Evolutionary conservation across 2,113 vertebrate species (phyloP).

Genomic region (Petroica traversi): DNA sequence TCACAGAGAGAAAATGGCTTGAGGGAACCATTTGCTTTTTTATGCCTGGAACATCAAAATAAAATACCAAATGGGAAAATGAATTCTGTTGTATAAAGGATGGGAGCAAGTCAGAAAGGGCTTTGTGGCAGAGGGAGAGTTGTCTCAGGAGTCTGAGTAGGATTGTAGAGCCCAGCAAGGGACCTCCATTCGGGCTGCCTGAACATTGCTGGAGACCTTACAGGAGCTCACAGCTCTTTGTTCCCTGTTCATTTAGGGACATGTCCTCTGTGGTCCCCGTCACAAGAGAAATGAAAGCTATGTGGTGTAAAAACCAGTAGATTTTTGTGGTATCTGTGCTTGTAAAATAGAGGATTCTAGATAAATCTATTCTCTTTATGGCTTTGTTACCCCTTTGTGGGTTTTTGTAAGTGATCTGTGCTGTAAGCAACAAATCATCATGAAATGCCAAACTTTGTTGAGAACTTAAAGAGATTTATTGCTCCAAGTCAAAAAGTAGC

Average conservation of each 20-base stretch:
- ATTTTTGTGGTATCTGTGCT: not conserved
- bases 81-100: slow-evolving; percentile 50
- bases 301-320: not conserved
- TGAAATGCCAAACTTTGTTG: not conserved
- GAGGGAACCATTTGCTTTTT: slow-evolving; percentile 74
- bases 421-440: not conserved
- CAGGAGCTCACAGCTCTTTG: not conserved
- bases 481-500: not conserved
- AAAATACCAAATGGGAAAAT: slow-evolving; percentile 72
- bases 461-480: not conserved
- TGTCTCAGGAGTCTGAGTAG: not conserved
- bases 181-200: not conserved
- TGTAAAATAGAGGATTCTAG: not conserved
- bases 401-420: not conserved
- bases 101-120: not conserved
- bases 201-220: not conserved
- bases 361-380: not conserved
- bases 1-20: slow-evolving; percentile 73
- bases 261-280: not conserved
- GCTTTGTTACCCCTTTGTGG: not conserved
- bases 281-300: not conserved
- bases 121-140: not conserved
- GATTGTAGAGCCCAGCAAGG: not conserved
- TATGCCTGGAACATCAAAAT: slow-evolving; percentile 75
- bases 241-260: not conserved